Conservation (phyloP, 2,888 invertebrate species). For the Desoria tigrina region DNA sequence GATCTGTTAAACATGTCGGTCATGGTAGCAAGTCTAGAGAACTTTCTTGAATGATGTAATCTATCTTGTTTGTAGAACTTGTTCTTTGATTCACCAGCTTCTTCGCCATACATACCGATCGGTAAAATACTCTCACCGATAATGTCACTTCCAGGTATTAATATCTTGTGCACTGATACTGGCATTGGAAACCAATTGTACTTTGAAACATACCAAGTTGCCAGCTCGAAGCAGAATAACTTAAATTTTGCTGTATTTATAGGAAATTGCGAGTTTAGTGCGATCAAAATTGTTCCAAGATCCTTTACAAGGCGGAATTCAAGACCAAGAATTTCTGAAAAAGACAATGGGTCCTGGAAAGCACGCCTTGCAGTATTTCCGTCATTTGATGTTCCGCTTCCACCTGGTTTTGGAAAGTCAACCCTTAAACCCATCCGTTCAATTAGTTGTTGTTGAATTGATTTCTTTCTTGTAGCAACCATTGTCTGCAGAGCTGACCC, state of each 20-base stretch:
- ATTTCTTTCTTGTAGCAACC: not conserved
- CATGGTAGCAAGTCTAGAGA: not conserved
- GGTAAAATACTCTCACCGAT: slow-evolving; percentile 17
- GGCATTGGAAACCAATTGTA: slow-evolving; percentile 28
- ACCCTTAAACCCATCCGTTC: slow-evolving; percentile 17
- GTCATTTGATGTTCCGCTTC: slow-evolving; percentile 32
- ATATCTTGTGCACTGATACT: slow-evolving; percentile 30
- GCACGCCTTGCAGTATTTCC: slow-evolving; percentile 32
- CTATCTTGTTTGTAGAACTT: slow-evolving; percentile 20
- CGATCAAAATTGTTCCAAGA: slow-evolving; percentile 18
- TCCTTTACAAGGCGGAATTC: slow-evolving; percentile 19
- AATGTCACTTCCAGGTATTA: slow-evolving; percentile 28
- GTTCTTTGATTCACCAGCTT: no score
- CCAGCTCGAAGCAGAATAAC: not conserved
- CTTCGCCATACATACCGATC: slow-evolving; percentile 31
- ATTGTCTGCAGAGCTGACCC: not conserved
- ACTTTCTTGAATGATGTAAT: slow-evolving; percentile 23
- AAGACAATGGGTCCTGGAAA: slow-evolving; percentile 14
- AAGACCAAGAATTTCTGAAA: slow-evolving; percentile 24
- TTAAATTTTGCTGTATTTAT: slow-evolving; percentile 25
- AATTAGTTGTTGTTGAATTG: slow-evolving; percentile 15
- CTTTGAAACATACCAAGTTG: slow-evolving; percentile 7
- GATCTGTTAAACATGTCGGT: slow-evolving; percentile 26
- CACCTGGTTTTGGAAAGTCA: slow-evolving; percentile 23
- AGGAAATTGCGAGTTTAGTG: slow-evolving; percentile 17